Percentiles rank a stretch among this genome's conserved stretches.
Evolutionary conservation across 2,888 invertebrate genomes (phyloP).

Genomic region (Dichetophora obliterata): DNA sequence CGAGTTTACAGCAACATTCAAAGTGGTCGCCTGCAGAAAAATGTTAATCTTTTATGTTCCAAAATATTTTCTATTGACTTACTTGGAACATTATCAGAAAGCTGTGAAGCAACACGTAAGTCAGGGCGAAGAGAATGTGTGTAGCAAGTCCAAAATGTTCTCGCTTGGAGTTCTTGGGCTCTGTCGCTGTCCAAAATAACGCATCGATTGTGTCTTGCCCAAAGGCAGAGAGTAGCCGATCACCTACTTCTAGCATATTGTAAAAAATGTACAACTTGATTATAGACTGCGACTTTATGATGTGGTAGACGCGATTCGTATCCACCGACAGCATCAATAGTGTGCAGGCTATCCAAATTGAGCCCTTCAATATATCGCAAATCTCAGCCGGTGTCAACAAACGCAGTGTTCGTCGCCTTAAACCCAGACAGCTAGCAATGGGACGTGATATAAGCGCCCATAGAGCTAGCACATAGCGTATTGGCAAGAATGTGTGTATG

Average conservation of each 20-base stretch:
- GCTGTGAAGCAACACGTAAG: conserved; percentile 93
- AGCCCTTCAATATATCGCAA: conserved; percentile 95
- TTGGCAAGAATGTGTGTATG: conserved; percentile 96
- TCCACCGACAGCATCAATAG: conserved; percentile 90
- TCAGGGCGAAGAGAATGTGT: conserved; percentile 90
- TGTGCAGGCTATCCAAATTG: conserved; percentile 86
- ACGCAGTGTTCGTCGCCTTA: conserved; percentile 71
- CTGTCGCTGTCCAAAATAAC: conserved; percentile 98
- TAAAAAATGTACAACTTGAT: conserved; percentile 99
- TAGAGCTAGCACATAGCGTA: conserved; percentile 89
- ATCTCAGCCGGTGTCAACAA: conserved; percentile 89
- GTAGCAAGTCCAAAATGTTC: conserved; percentile 89
- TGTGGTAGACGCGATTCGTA: conserved; percentile 97
- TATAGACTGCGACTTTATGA: conserved; percentile 97
- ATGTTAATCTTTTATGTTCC: background rate
- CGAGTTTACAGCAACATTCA: conserved; percentile 99
- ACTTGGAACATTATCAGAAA: conserved; percentile 94
- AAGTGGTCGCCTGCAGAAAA: conserved; percentile 85
- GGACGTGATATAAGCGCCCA: conserved; percentile 84
- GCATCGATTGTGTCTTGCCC: conserved; percentile 99
- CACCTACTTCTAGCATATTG: conserved; percentile 99
- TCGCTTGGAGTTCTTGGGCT: conserved; percentile 85
- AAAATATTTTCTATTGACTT: conserved; percentile 69
- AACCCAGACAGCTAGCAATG: conserved; percentile 82
- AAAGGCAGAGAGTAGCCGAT: conserved; percentile 94